Evolutionary conservation across 92 coral and sea anemone species (phyloP), one percentile per base, ranked within the genome.

Genomic region (Umimayanthus chanpuru): DNA sequence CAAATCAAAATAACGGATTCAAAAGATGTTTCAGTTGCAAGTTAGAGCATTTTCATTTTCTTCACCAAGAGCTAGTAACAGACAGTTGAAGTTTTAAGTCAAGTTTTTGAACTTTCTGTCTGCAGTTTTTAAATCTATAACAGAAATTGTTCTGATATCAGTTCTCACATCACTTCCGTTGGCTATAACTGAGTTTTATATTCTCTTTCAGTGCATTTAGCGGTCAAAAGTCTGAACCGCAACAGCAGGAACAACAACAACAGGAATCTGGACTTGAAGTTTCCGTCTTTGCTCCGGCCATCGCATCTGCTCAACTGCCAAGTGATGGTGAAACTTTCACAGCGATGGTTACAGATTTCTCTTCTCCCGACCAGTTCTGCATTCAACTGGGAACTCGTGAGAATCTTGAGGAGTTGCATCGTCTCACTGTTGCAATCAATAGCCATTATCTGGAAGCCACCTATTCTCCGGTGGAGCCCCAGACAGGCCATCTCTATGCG

Each of bases 331-430:
- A 92, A 36, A 38, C 86, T 0, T 92, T 92, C 82, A 73, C 78
- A 66, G 92, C 85, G n/a, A 73, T 86, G 74, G 88, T 87, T n/a
- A 89, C 94, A 0, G 90, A 92, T 73, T 74, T 86, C 26, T 81
- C 85, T 0, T 87, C 90, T n/a, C 94, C 92, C 9, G 82, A 87
- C 4, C 21, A 41, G 29, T 89, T 92, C 77, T 77, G 90, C 56
- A 64, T 89, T 25, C 94, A 92, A 68, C 49, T 92, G 16, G 90
- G 88, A 21, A 89, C 90, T 79, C 73, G 10, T 21, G 92, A 92
- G 84, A 81, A 85, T 89, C 92, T 86, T 5, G 81, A 86, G 47
- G 77, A 77, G 70, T 64, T 92, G 16, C 88, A 89, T 8, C 67
- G 77, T 7, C 92, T 92, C 15, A 61, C 85, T 14, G 40, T 81